Base-by-base conservation (phyloP, 2,888 invertebrate genomes). In the Cataglyphis cursor region DNA sequence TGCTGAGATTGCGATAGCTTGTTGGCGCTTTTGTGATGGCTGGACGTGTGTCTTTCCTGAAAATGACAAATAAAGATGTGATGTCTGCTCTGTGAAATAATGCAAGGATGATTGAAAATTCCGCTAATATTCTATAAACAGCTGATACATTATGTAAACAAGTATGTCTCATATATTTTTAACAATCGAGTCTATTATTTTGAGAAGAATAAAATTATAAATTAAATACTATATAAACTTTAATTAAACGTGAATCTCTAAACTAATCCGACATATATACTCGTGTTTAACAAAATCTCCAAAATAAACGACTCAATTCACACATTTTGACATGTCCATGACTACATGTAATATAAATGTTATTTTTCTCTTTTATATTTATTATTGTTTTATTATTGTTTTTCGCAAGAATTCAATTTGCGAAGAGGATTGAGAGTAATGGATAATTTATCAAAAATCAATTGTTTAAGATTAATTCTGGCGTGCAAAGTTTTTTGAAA, bases 21-120 rank as follows among this genome's bases (percentile, higher is more conserved):
- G 87, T 89, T 93, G 84, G 93, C 92, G 91, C 92, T 94, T 91
- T 93, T 94, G 89, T 94, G 94, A 85, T 94, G 93, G 87, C 93
- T 92, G 89, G 94, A 93, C 74, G 93, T 85, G 85, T 94, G 93
- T 86, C 93, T 94, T 48, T 94, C 94, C 94, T 94, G 93, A 64
- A 90, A 94, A 93, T 92, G 74, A 93, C 35, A 90, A 87, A 76
- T 54, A 84, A 35, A 85, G 61, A 21, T 82, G 82, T 89, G 80
- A 76, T 74, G 81, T 83, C 74, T 74, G 15, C n/a, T 59, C 24
- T 31, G 8, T 59, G 65, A 65, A 59, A 41, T 28, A 81, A 61
- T 62, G 61, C 18, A 38, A 41, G 28, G 24, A 41, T 38, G 61
- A 73, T 51, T 24, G 48, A 24, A 51, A 59, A 15, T 15, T 70